Evolutionary conservation across 2,113 vertebrate species (phyloP), one percentile per base, ranked within the genome.

Genomic region (Ranitomeya imitator): DNA sequence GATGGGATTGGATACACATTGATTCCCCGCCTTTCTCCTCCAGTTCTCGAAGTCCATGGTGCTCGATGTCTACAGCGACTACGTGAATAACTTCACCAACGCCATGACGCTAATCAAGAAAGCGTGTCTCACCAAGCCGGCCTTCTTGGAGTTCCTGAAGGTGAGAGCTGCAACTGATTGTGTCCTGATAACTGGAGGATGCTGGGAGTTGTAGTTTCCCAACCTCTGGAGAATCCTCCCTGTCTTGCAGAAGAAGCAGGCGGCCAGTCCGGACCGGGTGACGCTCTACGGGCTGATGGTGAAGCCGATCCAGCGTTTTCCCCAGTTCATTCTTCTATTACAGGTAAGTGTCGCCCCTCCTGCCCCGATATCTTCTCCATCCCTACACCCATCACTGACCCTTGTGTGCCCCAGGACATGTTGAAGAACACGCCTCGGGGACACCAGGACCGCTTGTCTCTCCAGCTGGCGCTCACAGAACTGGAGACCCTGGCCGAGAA

Each of bases 21-120:
- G 59, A 15, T 18, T 16, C 59, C 45, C n/a, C 18, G 15, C 1
- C 55, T 89, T 65, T n/a, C 16, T 6, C 59, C 86, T 23, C 52
- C 89, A 99, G 98, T 99, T 99, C 91, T 99, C 98, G 90, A 99
- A 99, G 93, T 99, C 98, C 3, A 98, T 99, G 97, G 98, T 99
- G 86, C 92, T 99, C 69, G 97, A 99, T 0, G 96, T 99, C 4
- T 99, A 99, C 94, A 99, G 97, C 0, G 97, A 99, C 45, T 99
- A 99, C 0, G 97, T 99, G 91, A 99, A 99, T 94, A 99, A 99
- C 94, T 99, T 99, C 94, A 99, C 97, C 90, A 94, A 93, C 0
- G 97, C 98, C 93, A 99, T 99, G 98, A 95, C 97, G 0, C 94
- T 99, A 78, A 98, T 99, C 90, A 99, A 99, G 92, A 98, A 97